phyloP scores from a whole-genome alignment of 2,888 invertebrate species.

The Sepiola atlantica region DNA sequence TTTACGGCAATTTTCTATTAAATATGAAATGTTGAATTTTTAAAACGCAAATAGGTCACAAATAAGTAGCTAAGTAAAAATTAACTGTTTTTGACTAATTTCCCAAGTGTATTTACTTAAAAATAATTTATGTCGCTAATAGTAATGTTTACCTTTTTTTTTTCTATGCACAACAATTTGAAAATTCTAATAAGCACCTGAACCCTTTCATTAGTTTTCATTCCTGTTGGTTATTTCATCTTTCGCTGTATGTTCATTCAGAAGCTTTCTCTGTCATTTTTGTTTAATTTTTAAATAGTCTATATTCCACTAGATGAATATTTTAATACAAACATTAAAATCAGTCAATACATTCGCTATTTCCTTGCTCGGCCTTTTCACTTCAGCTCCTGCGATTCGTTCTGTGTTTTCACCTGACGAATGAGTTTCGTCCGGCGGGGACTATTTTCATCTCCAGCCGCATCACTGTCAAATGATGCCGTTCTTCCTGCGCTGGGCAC shows the following conservation, averaged over 20 bases:
- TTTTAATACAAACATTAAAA: background rate
- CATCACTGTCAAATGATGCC: background rate
- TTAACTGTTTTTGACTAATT: too few species aligned
- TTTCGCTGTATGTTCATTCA: background rate
- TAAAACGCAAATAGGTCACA: too few species aligned
- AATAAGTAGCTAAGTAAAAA: too few species aligned
- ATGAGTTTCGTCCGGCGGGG: conserved; percentile 36
- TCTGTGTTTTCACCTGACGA: background rate
- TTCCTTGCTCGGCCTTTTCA: background rate
- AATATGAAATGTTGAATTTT: too few species aligned
- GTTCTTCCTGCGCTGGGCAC: background rate
- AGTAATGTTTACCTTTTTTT: background rate
- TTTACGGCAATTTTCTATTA: too few species aligned
- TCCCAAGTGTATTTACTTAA: too few species aligned
- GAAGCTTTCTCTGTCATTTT: background rate
- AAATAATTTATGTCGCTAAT: too few species aligned
- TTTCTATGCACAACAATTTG: conserved; percentile 32
- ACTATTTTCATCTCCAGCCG: conserved; percentile 23
- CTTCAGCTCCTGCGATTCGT: background rate
- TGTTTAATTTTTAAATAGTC: background rate
- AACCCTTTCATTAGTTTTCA: background rate
- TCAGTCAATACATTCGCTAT: background rate
- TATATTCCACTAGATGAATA: background rate
- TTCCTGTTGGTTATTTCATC: background rate
- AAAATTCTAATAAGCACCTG: background rate